Evolutionary conservation across 1,140 invertebrate species (phyloP).

Genomic region (Pentalonia nigronervosa): DNA sequence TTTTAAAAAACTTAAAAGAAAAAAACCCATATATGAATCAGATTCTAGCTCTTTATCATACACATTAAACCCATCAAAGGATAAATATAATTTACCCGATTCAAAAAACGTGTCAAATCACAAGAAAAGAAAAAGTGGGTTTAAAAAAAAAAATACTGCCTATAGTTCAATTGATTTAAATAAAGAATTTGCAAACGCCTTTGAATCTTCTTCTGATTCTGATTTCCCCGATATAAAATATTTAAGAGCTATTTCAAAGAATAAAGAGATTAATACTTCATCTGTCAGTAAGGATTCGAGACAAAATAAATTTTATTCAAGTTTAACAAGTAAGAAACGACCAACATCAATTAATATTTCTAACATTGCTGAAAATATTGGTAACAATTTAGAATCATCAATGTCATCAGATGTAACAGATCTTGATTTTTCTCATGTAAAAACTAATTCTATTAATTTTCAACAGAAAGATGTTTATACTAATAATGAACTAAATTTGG

Average conservation of each 20-base stretch:
- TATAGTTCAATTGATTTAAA: background rate
- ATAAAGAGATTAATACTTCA: conserved; percentile 1
- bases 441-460: background rate
- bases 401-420: background rate
- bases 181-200: background rate
- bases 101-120: conserved; percentile 6
- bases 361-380: background rate
- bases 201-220: conserved; percentile 42
- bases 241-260: background rate
- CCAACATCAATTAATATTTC: background rate
- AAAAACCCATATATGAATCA: background rate
- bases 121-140: background rate
- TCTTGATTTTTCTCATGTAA: background rate
- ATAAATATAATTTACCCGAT: background rate
- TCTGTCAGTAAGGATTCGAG: background rate
- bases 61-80: background rate
- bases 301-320: background rate
- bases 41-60: background rate
- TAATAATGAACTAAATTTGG: background rate
- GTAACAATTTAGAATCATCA: background rate
- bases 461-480: background rate
- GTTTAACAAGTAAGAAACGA: background rate
- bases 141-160: background rate
- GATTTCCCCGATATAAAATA: conserved; percentile 36
- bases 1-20: conserved; percentile 35